These are phyloP conservation scores for Ormyrus nitidulus DNA, from an alignment of 2,888 invertebrate species.

Conservation along the genomic window DNA sequence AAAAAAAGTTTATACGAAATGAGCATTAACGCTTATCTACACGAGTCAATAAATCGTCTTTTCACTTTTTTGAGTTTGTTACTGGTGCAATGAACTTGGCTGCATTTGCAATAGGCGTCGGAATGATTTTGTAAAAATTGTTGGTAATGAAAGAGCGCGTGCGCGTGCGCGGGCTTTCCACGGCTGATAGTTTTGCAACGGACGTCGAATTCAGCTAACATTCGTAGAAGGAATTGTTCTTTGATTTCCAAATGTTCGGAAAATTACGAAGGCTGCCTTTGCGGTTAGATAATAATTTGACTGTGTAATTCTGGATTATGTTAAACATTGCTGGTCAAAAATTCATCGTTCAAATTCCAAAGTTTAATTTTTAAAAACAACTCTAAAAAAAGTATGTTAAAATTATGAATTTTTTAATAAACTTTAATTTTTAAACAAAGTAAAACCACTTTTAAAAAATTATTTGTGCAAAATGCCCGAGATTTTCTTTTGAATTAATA, in stretches of 20 bases:
- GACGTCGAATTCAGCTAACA: neutral
- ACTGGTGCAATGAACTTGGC: neutral
- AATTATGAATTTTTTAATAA: too few species aligned
- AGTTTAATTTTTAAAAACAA: too few species aligned
- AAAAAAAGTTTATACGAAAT: too few species aligned
- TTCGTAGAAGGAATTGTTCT: neutral
- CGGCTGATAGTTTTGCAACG: conserved; percentile 15
- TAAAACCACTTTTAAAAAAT: too few species aligned
- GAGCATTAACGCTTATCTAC: too few species aligned
- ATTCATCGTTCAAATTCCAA: too few species aligned
- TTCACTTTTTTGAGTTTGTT: conserved; percentile 19
- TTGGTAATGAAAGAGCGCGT: conserved; percentile 17
- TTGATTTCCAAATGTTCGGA: conserved; percentile 28
- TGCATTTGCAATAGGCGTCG: conserved; percentile 23
- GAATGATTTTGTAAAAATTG: conserved; percentile 33
- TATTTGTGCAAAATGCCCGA: too few species aligned
- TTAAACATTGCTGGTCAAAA: neutral
- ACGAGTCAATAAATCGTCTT: neutral
- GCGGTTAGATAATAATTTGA: neutral
- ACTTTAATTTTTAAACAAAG: too few species aligned
- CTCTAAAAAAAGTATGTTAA: too few species aligned
- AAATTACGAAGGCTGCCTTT: neutral
- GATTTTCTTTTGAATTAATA: too few species aligned
- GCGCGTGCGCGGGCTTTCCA: conserved; percentile 15
- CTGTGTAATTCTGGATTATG: neutral